Percentiles rank a stretch among this genome's conserved stretches.
phyloP scores from a whole-genome alignment of 2,888 invertebrate species.

The Polia nebulosa region DNA sequence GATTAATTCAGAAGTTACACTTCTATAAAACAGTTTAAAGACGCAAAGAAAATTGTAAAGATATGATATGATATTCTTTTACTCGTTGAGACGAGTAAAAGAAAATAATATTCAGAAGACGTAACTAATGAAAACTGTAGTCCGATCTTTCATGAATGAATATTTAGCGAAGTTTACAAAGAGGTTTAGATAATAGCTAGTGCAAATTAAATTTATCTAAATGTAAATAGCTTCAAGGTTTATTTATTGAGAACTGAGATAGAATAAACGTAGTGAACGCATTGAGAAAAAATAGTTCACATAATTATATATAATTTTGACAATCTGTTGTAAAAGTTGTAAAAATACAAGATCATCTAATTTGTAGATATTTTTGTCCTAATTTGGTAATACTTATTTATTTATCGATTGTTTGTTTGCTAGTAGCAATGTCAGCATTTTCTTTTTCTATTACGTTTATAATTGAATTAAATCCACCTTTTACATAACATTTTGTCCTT shows the following conservation, averaged over 20 bases:
- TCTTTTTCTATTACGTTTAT: background rate
- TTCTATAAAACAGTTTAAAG: background rate
- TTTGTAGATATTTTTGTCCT: too few relatives aligned
- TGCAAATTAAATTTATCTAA: slow-evolving; percentile 45
- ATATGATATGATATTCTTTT: too few relatives aligned
- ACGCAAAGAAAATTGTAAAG: background rate
- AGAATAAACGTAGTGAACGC: background rate
- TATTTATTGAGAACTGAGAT: slow-evolving; percentile 7
- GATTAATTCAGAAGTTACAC: slow-evolving; percentile 14
- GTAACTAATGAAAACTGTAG: background rate
- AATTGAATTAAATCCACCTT: background rate
- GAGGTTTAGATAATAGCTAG: slow-evolving; percentile 20
- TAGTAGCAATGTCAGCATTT: background rate
- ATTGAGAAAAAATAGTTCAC: background rate
- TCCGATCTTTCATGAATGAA: slow-evolving; percentile 5
- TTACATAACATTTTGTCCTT: background rate
- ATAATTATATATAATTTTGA: background rate
- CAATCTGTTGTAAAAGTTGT: too few relatives aligned
- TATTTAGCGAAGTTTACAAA: slow-evolving; percentile 6
- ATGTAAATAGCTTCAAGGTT: slow-evolving; percentile 52
- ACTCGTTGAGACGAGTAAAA: background rate
- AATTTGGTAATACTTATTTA: background rate
- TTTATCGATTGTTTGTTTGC: background rate
- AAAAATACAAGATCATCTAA: too few relatives aligned
- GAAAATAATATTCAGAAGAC: background rate